Conservation (phyloP, 2,797 vertebrate genomes). For the Megaceryle alcyon region DNA sequence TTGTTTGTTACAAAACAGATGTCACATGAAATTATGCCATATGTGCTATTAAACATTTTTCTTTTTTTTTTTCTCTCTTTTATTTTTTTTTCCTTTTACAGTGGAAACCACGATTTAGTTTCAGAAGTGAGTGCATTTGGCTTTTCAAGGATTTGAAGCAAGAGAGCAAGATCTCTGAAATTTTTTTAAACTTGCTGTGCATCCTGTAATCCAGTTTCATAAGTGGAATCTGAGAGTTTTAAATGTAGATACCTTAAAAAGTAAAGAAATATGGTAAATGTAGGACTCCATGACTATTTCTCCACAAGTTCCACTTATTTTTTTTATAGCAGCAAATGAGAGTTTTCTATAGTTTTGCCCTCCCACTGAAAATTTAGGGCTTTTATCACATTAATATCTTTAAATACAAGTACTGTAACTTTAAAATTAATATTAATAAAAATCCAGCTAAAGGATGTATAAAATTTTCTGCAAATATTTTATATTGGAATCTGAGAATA, state of each 20-base stretch:
- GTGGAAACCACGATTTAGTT: constrained; percentile 79
- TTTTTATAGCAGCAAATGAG: background rate
- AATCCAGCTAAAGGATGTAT: too few relatives aligned
- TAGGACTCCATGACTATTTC: background rate
- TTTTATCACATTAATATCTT: background rate
- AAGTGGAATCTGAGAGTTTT: constrained; percentile 36
- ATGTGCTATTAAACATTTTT: constrained; percentile 87
- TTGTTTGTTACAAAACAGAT: constrained; percentile 90
- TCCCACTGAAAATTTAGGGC: background rate
- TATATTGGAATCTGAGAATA: background rate
- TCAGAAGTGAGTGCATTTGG: constrained; percentile 76
- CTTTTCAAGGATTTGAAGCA: constrained; percentile 79
- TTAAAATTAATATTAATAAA: background rate
- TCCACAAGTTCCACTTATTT: background rate
- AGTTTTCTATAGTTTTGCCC: background rate
- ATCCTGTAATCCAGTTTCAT: constrained; percentile 64
- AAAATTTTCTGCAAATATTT: background rate
- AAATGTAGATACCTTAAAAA: constrained; percentile 48
- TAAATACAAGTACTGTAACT: background rate
- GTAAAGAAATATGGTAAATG: constrained; percentile 30
- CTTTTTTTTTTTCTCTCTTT: constrained; percentile 66
- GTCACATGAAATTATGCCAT: constrained; percentile 89
- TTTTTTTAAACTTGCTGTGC: constrained; percentile 75
- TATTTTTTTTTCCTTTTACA: constrained; percentile 50
- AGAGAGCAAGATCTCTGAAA: constrained; percentile 75